Percentiles rank a stretch among this genome's conserved stretches.
Evolutionary conservation across 53 echinoderm and acorn worm genomes (phyloP).

Genomic region (Luidia sarsii): DNA sequence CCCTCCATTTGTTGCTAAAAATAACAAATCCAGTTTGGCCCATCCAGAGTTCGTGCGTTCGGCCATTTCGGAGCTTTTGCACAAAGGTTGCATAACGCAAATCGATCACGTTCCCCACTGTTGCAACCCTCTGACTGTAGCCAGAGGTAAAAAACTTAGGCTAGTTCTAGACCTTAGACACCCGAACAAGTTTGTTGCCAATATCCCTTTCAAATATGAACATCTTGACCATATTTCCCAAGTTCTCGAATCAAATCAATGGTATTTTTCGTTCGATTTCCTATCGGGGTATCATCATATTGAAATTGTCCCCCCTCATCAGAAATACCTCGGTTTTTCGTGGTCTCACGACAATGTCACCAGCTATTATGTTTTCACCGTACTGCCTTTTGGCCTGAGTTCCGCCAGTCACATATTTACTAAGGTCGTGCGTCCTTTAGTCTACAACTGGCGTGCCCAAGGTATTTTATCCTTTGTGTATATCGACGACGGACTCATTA

Average conservation of each 20-base stretch:
- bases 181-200: slow-evolving; percentile 25
- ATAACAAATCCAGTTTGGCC: slow-evolving; percentile 47
- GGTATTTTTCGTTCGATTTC: slow-evolving; percentile 32
- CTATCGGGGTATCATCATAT: slow-evolving; percentile 16
- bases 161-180: slow-evolving; percentile 38
- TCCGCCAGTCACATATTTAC: slow-evolving; percentile 37
- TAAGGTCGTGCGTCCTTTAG: slow-evolving; percentile 27
- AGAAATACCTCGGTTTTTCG: slow-evolving; percentile 45
- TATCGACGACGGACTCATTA: slow-evolving; percentile 42
- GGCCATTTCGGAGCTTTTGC: slow-evolving; percentile 44
- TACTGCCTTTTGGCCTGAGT: slow-evolving; percentile 33
- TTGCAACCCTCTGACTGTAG: slow-evolving; percentile 46
- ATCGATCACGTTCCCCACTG: slow-evolving; percentile 29
- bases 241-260: slow-evolving; percentile 24
- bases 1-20: slow-evolving; percentile 26
- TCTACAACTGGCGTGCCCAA: slow-evolving; percentile 42
- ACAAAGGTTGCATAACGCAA: slow-evolving; percentile 17
- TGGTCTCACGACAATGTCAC: slow-evolving; percentile 19
- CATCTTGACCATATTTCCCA: slow-evolving; percentile 32
- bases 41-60: slow-evolving; percentile 45
- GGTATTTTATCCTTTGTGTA: slow-evolving; percentile 32
- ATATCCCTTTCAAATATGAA: slow-evolving; percentile 25
- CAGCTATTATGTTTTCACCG: slow-evolving; percentile 37
- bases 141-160: slow-evolving; percentile 43
- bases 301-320: slow-evolving; percentile 43